Base-by-base conservation (phyloP, 2,797 vertebrate species). In the Neoniphon sammara region DNA sequence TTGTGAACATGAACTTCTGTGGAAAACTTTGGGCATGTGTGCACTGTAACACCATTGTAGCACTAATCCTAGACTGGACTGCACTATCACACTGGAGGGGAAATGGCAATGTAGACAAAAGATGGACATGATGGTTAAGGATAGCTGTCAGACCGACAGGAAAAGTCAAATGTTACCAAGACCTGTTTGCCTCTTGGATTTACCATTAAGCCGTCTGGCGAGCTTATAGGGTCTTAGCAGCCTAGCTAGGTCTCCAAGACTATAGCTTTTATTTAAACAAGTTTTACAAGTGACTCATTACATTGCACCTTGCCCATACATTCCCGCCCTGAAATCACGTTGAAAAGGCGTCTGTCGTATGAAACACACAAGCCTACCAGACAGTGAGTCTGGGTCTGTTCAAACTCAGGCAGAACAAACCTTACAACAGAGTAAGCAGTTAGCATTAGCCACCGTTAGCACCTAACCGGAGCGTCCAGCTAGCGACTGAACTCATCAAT, bases 391-490 rank as follows among this genome's bases (percentile, higher is more conserved):
- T 1, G 47, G 12, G 12, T 60, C 36, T 21, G 27, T 0, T 62
- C 53, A 5, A 14, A 53, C 42, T 2, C 56, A 68, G 27, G 69
- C 57, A 59, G 60, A 6, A 7, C 27, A 58, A 73, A 73, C 57
- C 50, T 20, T 64, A 2, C 27, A 69, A 21, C 58, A 42, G 10
- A 60, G 20, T 23, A 36, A 70, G 72, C 72, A 4, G 90, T 87
- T 91, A 92, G 58, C 60, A 66, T 85, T 93, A 92, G 91, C 91
- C 56, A 14, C 81, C 3, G 70, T 75, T 89, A 90, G 89, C 88
- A 65, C 11, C 66, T 42, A 42, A 12, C 11, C 39, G 0, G 39
- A 12, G 39, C 12, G 14, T 42, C 12, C 39, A 42, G 39, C 39
- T 42, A 42, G 39, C 25, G 23, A 42, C 60, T 62, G 47, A 47